These are phyloP conservation scores for Coptodon rendalli DNA, from an alignment of 2,113 vertebrate species.

Conservation along the genomic window DNA sequence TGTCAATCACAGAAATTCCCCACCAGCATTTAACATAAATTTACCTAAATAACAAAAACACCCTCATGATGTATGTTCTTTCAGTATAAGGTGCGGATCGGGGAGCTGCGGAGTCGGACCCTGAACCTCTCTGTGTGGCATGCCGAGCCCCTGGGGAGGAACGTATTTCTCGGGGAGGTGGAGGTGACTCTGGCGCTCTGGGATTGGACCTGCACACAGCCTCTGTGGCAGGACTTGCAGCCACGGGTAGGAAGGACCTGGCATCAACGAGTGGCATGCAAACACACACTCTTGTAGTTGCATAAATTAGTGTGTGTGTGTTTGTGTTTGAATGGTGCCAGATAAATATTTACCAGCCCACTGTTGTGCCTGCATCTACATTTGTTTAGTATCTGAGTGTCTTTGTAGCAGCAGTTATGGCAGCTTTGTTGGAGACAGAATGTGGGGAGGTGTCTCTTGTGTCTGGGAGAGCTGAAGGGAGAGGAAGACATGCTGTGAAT, in stretches of 20 bases:
- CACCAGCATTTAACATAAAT: background rate
- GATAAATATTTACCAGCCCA: slow-evolving; percentile 5
- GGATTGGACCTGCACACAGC: slow-evolving; percentile 81
- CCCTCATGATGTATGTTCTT: background rate
- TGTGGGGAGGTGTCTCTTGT: background rate
- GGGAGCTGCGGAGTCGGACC: slow-evolving; percentile 80
- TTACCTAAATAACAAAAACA: background rate
- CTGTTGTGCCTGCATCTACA: background rate
- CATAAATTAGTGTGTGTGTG: background rate
- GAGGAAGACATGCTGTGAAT: slow-evolving; percentile 57
- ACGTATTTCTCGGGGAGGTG: slow-evolving; percentile 91
- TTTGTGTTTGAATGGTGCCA: background rate
- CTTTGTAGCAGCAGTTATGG: background rate
- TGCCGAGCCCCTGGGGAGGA: slow-evolving; percentile 81
- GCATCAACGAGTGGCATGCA: background rate
- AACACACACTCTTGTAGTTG: background rate
- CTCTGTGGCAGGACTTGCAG: slow-evolving; percentile 82
- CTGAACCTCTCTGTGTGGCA: slow-evolving; percentile 96
- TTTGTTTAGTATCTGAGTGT: background rate
- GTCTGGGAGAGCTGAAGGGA: slow-evolving; percentile 38
- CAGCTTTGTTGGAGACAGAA: slow-evolving; percentile 2
- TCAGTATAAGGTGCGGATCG: slow-evolving; percentile 83
- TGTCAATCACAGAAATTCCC: background rate
- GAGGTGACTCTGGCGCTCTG: slow-evolving; percentile 81
- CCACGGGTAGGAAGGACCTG: slow-evolving; percentile 75